A percentile compares a stretch with the other conserved stretches of the same genome.
These are phyloP conservation scores for Lysiphlebus fabarum DNA, from an alignment of 1,140 invertebrate genomes.

Conservation along the genomic window DNA sequence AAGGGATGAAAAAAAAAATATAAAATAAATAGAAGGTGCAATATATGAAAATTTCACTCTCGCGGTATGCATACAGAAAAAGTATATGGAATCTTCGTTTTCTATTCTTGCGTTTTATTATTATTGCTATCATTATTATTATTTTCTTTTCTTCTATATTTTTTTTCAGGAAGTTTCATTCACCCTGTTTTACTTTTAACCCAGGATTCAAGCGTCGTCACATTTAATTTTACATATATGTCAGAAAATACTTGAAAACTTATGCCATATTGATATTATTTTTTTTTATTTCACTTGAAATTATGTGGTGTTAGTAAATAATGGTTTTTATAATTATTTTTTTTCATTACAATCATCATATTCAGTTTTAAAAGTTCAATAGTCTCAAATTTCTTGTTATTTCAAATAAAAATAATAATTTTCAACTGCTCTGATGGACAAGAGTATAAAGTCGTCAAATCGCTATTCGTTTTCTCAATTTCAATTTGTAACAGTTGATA, in stretches of 20 bases:
- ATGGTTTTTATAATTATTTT: not conserved
- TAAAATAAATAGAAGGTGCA: not conserved
- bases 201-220: not conserved
- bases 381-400: no score
- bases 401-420: no score
- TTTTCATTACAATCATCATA: not conserved
- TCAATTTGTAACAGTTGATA: no score
- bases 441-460: no score
- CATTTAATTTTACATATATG: constrained; percentile 2
- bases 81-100: constrained; percentile 1
- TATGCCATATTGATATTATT: no score
- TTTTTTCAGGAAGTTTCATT: not conserved
- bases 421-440: no score
- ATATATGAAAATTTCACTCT: not conserved
- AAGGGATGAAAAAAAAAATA: no score
- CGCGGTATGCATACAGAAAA: not conserved
- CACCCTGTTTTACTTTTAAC: not conserved
- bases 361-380: not conserved
- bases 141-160: not conserved
- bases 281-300: not conserved
- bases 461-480: no score
- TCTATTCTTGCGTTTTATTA: not conserved
- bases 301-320: not conserved
- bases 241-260: not conserved
- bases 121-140: no score